These are phyloP conservation scores for Chironomus striatipennis DNA, from an alignment of 1,140 invertebrate species.

Conservation along the genomic window DNA sequence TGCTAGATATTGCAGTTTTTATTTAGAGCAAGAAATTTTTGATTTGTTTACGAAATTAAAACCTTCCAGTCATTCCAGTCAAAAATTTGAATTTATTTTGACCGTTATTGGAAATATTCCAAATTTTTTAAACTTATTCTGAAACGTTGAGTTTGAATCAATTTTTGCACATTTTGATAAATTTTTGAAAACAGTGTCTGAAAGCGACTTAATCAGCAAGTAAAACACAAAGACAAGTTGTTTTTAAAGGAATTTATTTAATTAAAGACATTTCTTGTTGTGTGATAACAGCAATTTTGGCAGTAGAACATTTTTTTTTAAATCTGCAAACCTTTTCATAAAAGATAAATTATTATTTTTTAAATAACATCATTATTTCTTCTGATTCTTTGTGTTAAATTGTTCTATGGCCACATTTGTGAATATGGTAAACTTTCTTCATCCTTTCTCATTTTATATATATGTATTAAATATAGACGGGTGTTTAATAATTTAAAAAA, in stretches of 20 bases:
- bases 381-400: not conserved
- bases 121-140: too few species aligned
- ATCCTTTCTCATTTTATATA: too few species aligned
- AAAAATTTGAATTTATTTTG: too few species aligned
- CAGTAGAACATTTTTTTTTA: conserved; percentile 1
- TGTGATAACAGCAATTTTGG: conserved; percentile 7
- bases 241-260: not conserved
- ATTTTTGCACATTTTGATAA: too few species aligned
- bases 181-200: too few species aligned
- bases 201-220: not conserved
- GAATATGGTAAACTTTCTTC: not conserved
- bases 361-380: not conserved
- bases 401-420: conserved; percentile 1
- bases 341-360: conserved; percentile 5
- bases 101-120: too few species aligned
- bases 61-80: too few species aligned
- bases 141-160: too few species aligned
- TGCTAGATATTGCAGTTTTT: too few species aligned
- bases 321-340: conserved; percentile 4
- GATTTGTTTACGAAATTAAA: too few species aligned
- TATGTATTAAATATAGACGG: not conserved
- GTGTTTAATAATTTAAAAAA: not conserved
- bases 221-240: not conserved
- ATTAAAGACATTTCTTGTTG: not conserved
- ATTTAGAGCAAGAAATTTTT: too few species aligned